Evolutionary conservation across 2,888 invertebrate species (phyloP).

Genomic region (Nephrotoma flavescens): DNA sequence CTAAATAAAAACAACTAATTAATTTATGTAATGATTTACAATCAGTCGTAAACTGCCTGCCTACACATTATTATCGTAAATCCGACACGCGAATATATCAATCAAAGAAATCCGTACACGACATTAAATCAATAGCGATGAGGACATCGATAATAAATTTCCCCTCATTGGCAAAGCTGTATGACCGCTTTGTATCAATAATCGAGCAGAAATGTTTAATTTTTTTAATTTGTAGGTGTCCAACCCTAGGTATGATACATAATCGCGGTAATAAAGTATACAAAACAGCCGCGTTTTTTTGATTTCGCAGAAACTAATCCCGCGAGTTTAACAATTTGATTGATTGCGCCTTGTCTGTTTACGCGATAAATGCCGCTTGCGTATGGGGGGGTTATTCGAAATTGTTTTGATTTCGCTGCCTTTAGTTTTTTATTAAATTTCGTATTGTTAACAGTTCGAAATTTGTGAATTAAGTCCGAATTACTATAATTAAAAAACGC

Average conservation of each 20-base stretch:
- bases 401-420: background rate
- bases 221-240: no score
- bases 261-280: background rate
- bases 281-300: background rate
- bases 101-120: background rate
- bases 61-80: background rate
- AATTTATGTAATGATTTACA: background rate
- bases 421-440: background rate
- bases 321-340: background rate
- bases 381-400: background rate
- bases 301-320: background rate
- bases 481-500: no score
- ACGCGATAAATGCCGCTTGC: background rate
- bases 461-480: no score
- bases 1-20: background rate
- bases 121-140: background rate
- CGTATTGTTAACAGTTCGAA: background rate
- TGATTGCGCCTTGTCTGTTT: background rate
- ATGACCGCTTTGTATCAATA: background rate
- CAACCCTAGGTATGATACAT: background rate
- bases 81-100: background rate
- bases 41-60: background rate
- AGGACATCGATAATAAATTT: background rate
- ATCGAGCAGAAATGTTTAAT: no score
- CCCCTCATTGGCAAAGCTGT: background rate